Base-by-base conservation (phyloP, 2,797 vertebrate genomes). In the Petrocephalus sullivani region DNA sequence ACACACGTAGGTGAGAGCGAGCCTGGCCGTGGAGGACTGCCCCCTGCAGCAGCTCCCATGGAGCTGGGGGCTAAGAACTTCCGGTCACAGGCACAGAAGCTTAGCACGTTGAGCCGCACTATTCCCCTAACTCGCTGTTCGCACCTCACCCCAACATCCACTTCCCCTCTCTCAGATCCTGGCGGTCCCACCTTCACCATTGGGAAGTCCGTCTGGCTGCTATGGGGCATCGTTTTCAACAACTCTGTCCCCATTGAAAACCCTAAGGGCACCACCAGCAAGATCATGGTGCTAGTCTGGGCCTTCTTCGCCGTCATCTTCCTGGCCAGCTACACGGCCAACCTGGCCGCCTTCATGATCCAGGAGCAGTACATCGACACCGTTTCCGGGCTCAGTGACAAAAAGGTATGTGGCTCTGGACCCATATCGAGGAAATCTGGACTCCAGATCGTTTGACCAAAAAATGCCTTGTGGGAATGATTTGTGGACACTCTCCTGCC, bases 221-320 rank as follows among this genome's bases (percentile, higher is more conserved):
- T 99, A 87, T 99, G 98, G 98, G 98, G 98, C 0, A 96, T 99
- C 90, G 98, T 99, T 90, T 99, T 99, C 95, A 99, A 99, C 93
- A 99, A 99, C 94, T 99, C 98, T 0, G 98, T 99, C 86, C 98
- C 98, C 83, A 97, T 99, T 0, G 98, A 99, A 94, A 99, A 99
- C 91, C 98, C 98, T 10, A 97, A 98, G 88, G 98, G 98, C 41
- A 99, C 98, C 90, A 99, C 98, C 85, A 99, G 98, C 92, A 99
- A 99, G 95, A 98, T 99, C 94, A 99, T 99, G 98, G 98, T 99
- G n/a, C 95, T 99, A 86, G 95, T 99, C 88, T 99, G 98, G 98
- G 98, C 98, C 16, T 99, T 99, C 96, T 99, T 99, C 0, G 98
- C 98, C 0, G 98, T 99, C 92, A 99, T 99, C 94, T 99, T 99